These are phyloP conservation scores for Psittacula echo DNA, from an alignment of 2,797 vertebrate genomes.

Conservation along the genomic window DNA sequence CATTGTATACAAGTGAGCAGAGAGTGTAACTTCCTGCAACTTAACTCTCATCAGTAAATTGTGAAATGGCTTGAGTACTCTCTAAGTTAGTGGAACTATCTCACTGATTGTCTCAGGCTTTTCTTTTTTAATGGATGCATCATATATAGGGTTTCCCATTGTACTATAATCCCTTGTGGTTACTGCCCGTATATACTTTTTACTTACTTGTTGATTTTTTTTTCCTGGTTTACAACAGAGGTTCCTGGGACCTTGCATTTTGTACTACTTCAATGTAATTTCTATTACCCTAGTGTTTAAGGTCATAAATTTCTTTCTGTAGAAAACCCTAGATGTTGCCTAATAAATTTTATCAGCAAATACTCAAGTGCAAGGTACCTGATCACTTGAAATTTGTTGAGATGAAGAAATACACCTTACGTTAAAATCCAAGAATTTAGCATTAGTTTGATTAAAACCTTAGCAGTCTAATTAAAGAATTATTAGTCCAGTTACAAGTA, in stretches of 20 bases:
- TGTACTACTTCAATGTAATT: background rate
- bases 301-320: background rate
- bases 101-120: background rate
- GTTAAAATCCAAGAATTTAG: background rate
- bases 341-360: background rate
- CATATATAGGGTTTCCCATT: background rate
- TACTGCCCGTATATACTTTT: background rate
- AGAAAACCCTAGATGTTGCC: background rate
- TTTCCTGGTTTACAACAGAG: background rate
- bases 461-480: background rate
- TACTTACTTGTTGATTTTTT: background rate
- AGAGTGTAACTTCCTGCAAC: background rate
- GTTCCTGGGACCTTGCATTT: background rate
- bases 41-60: background rate
- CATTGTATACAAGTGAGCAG: background rate
- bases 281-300: background rate
- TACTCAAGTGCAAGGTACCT: background rate
- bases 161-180: background rate
- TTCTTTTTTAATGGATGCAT: background rate
- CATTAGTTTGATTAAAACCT: background rate
- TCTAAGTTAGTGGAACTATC: background rate
- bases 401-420: background rate
- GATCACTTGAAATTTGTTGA: background rate
- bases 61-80: background rate
- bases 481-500: background rate